Conservation (phyloP, 2,888 invertebrate genomes). For the Catonia carolina region DNA sequence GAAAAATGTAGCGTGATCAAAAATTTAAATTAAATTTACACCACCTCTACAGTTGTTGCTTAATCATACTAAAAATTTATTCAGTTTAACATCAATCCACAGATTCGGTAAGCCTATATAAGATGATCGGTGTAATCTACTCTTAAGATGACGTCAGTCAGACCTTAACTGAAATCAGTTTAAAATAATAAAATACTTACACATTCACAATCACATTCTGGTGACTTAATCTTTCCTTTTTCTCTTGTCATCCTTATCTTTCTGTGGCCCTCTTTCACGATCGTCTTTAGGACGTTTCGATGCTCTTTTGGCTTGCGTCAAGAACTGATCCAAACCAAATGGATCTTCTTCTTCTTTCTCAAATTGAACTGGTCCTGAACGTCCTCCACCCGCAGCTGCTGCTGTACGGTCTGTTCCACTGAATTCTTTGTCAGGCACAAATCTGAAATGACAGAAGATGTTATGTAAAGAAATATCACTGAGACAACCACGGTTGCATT, state of each 20-base stretch:
- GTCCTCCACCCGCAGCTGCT: constrained; percentile 48
- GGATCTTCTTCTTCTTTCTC: constrained; percentile 75
- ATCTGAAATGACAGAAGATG: constrained; percentile 50
- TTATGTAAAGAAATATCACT: background rate
- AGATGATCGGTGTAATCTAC: no score
- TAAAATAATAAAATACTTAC: no score
- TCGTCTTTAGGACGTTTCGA: constrained; percentile 58
- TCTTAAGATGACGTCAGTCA: no score
- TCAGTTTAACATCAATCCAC: no score
- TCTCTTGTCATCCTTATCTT: constrained; percentile 45
- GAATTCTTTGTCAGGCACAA: constrained; percentile 97
- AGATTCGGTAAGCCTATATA: no score
- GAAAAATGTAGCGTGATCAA: no score
- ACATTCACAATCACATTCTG: no score
- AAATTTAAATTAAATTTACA: no score
- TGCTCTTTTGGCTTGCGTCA: constrained; percentile 91
- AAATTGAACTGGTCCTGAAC: constrained; percentile 95
- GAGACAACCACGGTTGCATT: no score
- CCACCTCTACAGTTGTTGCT: no score
- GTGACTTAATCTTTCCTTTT: constrained; percentile 38
- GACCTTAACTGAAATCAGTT: no score
- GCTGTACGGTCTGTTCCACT: constrained; percentile 73
- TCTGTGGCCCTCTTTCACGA: constrained; percentile 42
- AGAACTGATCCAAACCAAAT: constrained; percentile 96
- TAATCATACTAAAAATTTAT: no score